Percentiles rank a stretch among this genome's conserved stretches.
Evolutionary conservation across 2,888 invertebrate species (phyloP).

Genomic region (Oasisia sp.): DNA sequence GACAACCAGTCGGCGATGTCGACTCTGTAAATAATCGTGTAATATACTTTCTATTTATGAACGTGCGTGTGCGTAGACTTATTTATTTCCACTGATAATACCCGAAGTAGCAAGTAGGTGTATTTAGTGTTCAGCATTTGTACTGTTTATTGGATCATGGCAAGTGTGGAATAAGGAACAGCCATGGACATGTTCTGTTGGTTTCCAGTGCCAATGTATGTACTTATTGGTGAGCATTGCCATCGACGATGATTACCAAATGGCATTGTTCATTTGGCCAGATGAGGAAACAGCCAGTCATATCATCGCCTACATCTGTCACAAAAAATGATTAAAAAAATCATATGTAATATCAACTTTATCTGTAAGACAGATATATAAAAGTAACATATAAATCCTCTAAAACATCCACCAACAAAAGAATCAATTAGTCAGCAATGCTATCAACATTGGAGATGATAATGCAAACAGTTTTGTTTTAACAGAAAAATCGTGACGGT

Average conservation of each 20-base stretch:
- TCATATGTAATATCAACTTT: background rate
- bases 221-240: background rate
- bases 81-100: background rate
- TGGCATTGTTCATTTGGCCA: background rate
- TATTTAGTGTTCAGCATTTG: background rate
- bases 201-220: background rate
- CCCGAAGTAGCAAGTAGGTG: background rate
- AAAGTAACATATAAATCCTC: background rate
- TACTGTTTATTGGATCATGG: background rate
- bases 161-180: background rate
- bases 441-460: background rate
- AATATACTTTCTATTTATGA: slow-evolving; percentile 3
- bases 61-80: background rate
- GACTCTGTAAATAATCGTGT: background rate
- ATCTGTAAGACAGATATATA: background rate
- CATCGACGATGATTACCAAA: background rate
- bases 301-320: background rate
- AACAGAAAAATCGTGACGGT: background rate
- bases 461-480: background rate
- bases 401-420: background rate
- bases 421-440: background rate
- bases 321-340: background rate
- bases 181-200: background rate
- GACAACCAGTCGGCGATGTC: background rate
- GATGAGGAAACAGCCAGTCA: background rate